These are phyloP conservation scores for Lomographa bimaculata DNA, from an alignment of 2,888 invertebrate genomes.

Conservation along the genomic window DNA sequence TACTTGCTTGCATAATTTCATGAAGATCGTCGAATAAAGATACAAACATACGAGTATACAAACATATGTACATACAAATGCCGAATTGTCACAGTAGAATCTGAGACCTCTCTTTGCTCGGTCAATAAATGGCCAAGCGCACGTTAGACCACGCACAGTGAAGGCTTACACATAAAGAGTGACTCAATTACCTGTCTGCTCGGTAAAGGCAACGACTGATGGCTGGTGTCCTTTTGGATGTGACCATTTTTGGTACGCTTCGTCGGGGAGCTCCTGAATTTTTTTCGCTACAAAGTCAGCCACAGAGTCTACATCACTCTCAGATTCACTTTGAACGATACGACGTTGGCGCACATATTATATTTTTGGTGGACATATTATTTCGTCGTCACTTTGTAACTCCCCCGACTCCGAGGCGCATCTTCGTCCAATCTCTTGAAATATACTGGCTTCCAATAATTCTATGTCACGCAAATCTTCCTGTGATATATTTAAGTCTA, in stretches of 20 bases:
- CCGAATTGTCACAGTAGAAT: too few relatives aligned
- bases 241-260: conserved; percentile 11
- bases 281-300: conserved; percentile 7
- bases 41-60: too few relatives aligned
- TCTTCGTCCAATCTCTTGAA: conserved; percentile 13
- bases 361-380: conserved; percentile 8
- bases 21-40: too few relatives aligned
- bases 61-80: too few relatives aligned
- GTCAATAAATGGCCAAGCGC: conserved; percentile 1
- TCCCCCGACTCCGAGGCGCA: conserved; percentile 6
- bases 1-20: too few relatives aligned
- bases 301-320: conserved; percentile 15
- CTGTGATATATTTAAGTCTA: conserved; percentile 15
- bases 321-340: conserved; percentile 13
- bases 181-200: conserved; percentile 14
- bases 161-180: conserved; percentile 7
- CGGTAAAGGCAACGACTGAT: conserved; percentile 13
- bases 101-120: too few relatives aligned
- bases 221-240: conserved; percentile 13
- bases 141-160: conserved; percentile 5
- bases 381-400: conserved; percentile 11
- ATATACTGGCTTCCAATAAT: conserved; percentile 19
- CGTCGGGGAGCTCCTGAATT: conserved; percentile 2
- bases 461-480: conserved; percentile 18
- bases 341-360: conserved; percentile 17